A percentile compares a stretch with the other conserved stretches of the same genome.
Evolutionary conservation across 2,888 invertebrate genomes (phyloP).

Genomic region (Poecilobothrus nobilitatus): DNA sequence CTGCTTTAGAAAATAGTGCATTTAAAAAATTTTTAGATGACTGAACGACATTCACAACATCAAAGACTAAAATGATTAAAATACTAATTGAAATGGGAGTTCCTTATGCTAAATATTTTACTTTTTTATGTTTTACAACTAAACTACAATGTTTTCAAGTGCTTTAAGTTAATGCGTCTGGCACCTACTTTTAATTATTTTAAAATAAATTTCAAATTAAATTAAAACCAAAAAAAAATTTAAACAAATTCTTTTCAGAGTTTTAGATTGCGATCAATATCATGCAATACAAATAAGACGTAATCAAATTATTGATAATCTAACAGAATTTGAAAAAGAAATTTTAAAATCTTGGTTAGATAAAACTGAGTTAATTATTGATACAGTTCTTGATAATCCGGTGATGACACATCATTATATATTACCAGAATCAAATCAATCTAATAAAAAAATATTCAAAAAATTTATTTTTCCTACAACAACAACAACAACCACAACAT

Average conservation of each 20-base stretch:
- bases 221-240: too few species aligned
- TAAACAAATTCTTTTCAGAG: background rate
- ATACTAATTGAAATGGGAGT: too few species aligned
- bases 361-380: conserved; percentile 46
- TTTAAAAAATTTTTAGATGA: too few species aligned
- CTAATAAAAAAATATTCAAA: conserved; percentile 10
- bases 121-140: too few species aligned
- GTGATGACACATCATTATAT: conserved; percentile 29
- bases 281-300: background rate
- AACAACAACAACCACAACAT: conserved; percentile 14
- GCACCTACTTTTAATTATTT: too few species aligned
- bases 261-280: background rate
- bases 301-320: conserved; percentile 34
- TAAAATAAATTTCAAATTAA: too few species aligned
- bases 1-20: too few species aligned
- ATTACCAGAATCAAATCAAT: conserved; percentile 1
- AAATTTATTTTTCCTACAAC: background rate
- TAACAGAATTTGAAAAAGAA: conserved; percentile 45
- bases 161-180: too few species aligned
- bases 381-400: conserved; percentile 36
- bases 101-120: too few species aligned
- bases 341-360: conserved; percentile 49
- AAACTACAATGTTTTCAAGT: too few species aligned
- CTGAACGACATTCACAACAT: too few species aligned
- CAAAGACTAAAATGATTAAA: too few species aligned